Evolutionary conservation across 2,888 invertebrate species (phyloP).

Genomic region (Blastobasis adustella): DNA sequence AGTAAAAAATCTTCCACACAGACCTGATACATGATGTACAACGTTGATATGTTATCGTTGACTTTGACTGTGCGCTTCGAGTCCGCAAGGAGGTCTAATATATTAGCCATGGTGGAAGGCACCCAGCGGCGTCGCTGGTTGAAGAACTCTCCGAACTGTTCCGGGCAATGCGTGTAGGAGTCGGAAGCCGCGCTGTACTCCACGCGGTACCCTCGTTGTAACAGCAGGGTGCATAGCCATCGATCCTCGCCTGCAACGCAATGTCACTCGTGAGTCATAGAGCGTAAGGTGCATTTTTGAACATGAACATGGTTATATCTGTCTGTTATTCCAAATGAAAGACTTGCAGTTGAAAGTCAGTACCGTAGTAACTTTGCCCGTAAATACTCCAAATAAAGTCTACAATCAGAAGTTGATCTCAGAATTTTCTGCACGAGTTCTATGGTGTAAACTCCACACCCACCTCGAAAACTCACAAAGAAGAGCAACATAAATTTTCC

Average conservation of each 20-base stretch:
- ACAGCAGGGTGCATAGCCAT: constrained; percentile 93
- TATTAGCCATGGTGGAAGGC: constrained; percentile 96
- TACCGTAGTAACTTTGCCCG: too few species aligned
- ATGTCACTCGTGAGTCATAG: background rate
- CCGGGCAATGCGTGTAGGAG: constrained; percentile 95
- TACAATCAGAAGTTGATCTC: too few species aligned
- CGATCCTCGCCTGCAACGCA: constrained; percentile 86
- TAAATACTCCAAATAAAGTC: too few species aligned
- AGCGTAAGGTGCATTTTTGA: too few species aligned
- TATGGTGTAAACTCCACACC: too few species aligned
- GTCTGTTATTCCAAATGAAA: too few species aligned
- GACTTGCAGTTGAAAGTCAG: too few species aligned
- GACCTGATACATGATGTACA: constrained; percentile 82
- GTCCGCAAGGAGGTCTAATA: constrained; percentile 88
- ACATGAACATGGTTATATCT: too few species aligned
- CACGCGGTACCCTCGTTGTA: constrained; percentile 93
- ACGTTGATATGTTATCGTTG: constrained; percentile 91
- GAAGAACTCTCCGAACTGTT: constrained; percentile 93
- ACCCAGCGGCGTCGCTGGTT: constrained; percentile 97
- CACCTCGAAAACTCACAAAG: too few species aligned
- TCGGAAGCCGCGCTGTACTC: constrained; percentile 97
- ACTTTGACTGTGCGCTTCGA: constrained; percentile 85
- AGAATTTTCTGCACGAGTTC: too few species aligned
- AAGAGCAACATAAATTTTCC: too few species aligned
- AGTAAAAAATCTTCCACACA: too few species aligned